Evolutionary conservation across 2,797 vertebrate species (phyloP).

Genomic region (Cyprinodon diabolis): DNA sequence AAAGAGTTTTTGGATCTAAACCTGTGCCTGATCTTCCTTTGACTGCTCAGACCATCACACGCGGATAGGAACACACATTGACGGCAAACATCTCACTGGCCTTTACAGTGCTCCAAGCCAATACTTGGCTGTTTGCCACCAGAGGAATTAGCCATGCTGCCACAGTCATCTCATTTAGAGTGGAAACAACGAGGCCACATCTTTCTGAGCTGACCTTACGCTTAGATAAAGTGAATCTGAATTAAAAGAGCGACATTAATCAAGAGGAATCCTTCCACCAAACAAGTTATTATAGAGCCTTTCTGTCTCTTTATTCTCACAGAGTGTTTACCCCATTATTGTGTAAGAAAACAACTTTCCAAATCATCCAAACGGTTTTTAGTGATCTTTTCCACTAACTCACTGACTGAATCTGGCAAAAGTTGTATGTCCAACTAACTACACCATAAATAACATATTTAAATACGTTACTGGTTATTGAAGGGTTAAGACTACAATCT

Average conservation of each 20-base stretch:
- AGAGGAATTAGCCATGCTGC: conserved; percentile 18
- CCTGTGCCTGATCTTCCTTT: no score
- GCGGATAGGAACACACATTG: conserved; percentile 38
- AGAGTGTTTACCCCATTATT: not conserved
- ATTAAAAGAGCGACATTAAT: conserved; percentile 2
- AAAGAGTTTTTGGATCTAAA: no score
- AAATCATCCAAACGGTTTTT: no score
- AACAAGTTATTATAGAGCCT: not conserved
- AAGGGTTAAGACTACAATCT: not conserved
- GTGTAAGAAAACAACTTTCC: not conserved
- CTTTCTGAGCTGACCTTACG: not conserved
- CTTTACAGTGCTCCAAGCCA: conserved; percentile 16
- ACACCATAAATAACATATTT: not conserved
- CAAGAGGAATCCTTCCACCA: not conserved
- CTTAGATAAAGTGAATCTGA: not conserved
- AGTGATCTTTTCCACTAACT: not conserved
- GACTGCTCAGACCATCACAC: no score
- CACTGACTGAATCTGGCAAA: not conserved
- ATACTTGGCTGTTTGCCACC: conserved; percentile 28
- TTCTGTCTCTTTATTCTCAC: not conserved
- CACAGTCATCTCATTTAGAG: conserved; percentile 14
- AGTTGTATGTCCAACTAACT: not conserved
- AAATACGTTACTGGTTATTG: not conserved
- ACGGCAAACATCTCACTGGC: conserved; percentile 40
- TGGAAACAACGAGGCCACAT: not conserved